Evolutionary conservation across 2,797 vertebrate genomes (phyloP).

Genomic region (Amphiprion clarkii): DNA sequence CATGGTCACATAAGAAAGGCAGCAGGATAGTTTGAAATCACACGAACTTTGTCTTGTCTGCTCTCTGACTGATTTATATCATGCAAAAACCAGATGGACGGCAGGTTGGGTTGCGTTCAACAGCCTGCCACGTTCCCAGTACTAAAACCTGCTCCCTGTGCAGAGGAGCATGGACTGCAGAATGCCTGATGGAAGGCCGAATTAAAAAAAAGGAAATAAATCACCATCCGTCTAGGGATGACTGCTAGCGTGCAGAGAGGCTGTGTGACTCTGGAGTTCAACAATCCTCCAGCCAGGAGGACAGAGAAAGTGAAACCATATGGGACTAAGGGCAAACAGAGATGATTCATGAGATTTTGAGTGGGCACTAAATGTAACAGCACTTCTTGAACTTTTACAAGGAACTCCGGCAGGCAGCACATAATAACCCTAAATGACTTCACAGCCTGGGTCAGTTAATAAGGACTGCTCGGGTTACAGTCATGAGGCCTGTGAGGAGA

Average conservation of each 20-base stretch:
- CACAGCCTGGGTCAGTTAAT: conserved; percentile 51
- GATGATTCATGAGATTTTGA: conserved; percentile 59
- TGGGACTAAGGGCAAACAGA: conserved; percentile 33
- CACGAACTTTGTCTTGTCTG: background rate
- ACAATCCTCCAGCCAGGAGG: background rate
- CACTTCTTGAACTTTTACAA: conserved; percentile 56
- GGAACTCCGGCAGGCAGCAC: conserved; percentile 47
- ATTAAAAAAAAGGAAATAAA: conserved; percentile 27
- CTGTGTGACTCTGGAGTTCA: background rate
- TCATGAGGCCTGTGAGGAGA: conserved; percentile 24
- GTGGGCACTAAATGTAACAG: conserved; percentile 50
- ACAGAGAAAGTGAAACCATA: conserved; percentile 52
- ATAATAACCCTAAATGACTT: conserved; percentile 49
- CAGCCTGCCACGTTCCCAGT: background rate
- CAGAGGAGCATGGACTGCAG: background rate
- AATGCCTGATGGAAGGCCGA: background rate
- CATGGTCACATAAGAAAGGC: too few species aligned
- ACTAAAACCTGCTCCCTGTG: background rate
- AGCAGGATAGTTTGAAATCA: conserved; percentile 1
- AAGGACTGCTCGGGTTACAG: conserved; percentile 35
- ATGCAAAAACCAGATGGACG: conserved; percentile 12
- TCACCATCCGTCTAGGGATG: conserved; percentile 21
- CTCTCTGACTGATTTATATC: conserved; percentile 6
- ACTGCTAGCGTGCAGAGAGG: background rate
- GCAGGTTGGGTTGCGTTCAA: background rate